Evolutionary conservation across 2,888 invertebrate genomes (phyloP), one percentile per base, ranked within the genome.

Genomic region (Hanleya hanleyi): DNA sequence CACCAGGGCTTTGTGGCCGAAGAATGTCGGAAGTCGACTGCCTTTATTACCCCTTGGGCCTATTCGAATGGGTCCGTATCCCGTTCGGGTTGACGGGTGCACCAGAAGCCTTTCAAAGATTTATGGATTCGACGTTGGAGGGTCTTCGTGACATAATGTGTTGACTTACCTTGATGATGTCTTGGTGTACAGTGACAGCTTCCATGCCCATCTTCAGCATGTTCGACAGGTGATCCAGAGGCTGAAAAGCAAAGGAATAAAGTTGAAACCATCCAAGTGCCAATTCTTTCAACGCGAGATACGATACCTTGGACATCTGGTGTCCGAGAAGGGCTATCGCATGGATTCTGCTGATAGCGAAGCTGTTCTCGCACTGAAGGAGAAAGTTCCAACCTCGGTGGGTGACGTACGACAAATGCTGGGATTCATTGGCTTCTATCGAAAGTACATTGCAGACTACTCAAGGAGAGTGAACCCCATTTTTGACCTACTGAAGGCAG

Each of bases 151-250:
- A 75, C 57, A 36, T 71, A 7, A 69, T 73, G 12, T 78, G 75
- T 57, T 78, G 4, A 75, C 79, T 1, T 80, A 78, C 49, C 57
- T 80, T 32, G 80, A 80, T 50, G 76, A 80, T 67, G 50, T 80
- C 1, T 36, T 80, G 18, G 77, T 80, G 12, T 77, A 70, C 36
- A 76, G 77, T 65, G 38, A 57, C 22, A 67, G 33, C 18, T 78
- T 80, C 62, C 7, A 6, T 29, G 22, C 7, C 22, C 62, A 62
- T 22, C 33, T 62, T 7, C 7, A 32, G 7, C 62, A 62, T 32
- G 7, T 62, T 12, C 62, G 33, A 33, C 32, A 62, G 32, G 62
- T 62, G 33, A n/a, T n/a, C 18, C 41, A 41, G 18, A 7, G 41
- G 18, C 41, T 41, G 7, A 41, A 41, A 18, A 41, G 18, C 9